Base-by-base conservation (phyloP, 2,113 vertebrate species). In the Psammodynastes pulverulentus region DNA sequence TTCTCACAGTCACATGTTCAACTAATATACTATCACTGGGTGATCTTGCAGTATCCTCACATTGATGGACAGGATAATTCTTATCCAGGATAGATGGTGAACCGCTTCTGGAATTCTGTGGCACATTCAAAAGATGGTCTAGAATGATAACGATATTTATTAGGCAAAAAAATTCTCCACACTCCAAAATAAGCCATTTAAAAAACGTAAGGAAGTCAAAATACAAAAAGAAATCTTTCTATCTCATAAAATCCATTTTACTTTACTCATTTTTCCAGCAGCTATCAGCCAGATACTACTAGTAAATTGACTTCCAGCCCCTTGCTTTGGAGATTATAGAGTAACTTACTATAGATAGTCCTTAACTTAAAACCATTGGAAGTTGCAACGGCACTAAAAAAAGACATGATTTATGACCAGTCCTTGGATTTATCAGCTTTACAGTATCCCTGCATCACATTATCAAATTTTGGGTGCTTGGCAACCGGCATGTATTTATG, bases 1-100 rank as follows among this genome's bases (percentile, higher is more conserved):
- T n/a, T n/a, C n/a, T n/a, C n/a, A n/a, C n/a, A n/a, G 96, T 97
- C 51, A 97, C 0, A 0, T 96, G 92, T 19, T 90, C 94, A 87
- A 12, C 23, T 1, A 95, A 92, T n/a, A 94, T 54, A 72, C 88
- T 79, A 87, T 94, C 84, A 39, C 56, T 87, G 6, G 48, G 84
- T 4, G 21, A 3, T 21, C 92, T 89, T 92, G 7, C 46, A 58
- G 89, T 94, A 87, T 95, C 93, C 84, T 93, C 39, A 0, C 3
- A 21, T 13, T 93, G 93, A 48, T 26, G 6, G 3, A 87, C 92
- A 93, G 93, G 24, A 39, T 19, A 4, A 84, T 85, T 89, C 21
- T 34, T 85, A 91, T 86, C 86, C 51, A 62, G 34, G n/a, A 39
- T 7, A 84, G 67, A 62, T 0, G 0, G n/a, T 67, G 92, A 88